phyloP scores from a whole-genome alignment of 2,888 invertebrate species.

The Uropetala carovei region DNA sequence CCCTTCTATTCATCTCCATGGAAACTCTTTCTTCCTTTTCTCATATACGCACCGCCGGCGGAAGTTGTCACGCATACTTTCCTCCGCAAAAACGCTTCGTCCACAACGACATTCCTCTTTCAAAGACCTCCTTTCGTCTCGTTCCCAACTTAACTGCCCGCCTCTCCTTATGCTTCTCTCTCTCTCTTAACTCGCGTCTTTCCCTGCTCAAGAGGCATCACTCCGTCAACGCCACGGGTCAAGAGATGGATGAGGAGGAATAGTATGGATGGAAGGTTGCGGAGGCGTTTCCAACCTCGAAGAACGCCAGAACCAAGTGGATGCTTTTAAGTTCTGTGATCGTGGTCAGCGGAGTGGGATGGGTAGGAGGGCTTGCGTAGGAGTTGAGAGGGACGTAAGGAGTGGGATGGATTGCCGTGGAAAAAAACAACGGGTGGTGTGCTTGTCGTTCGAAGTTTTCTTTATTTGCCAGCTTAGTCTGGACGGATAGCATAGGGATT shows the following conservation, averaged over 20 bases:
- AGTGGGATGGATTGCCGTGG: not conserved
- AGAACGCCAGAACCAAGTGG: too few species aligned
- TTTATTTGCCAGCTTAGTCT: too few species aligned
- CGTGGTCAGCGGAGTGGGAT: not conserved
- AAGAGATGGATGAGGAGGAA: not conserved
- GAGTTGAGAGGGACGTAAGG: not conserved
- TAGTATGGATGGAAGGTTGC: not conserved
- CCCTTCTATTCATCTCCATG: not conserved
- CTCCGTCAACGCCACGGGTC: constrained; percentile 32
- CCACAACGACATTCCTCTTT: constrained; percentile 39
- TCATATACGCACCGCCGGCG: not conserved
- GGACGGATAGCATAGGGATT: too few species aligned
- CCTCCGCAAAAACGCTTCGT: not conserved
- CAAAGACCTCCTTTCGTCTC: not conserved
- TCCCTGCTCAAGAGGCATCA: not conserved
- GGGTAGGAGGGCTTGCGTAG: not conserved
- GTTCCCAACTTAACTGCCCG: not conserved
- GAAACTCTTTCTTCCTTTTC: not conserved
- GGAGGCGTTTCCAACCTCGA: not conserved
- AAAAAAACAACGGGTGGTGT: too few species aligned
- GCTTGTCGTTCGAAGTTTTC: too few species aligned
- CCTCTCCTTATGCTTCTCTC: not conserved
- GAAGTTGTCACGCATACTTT: constrained; percentile 35
- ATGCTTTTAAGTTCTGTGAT: too few species aligned
- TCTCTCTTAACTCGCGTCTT: not conserved